These are phyloP conservation scores for Meloidogyne floridensis DNA, from an alignment of 1,140 invertebrate species.

Conservation along the genomic window DNA sequence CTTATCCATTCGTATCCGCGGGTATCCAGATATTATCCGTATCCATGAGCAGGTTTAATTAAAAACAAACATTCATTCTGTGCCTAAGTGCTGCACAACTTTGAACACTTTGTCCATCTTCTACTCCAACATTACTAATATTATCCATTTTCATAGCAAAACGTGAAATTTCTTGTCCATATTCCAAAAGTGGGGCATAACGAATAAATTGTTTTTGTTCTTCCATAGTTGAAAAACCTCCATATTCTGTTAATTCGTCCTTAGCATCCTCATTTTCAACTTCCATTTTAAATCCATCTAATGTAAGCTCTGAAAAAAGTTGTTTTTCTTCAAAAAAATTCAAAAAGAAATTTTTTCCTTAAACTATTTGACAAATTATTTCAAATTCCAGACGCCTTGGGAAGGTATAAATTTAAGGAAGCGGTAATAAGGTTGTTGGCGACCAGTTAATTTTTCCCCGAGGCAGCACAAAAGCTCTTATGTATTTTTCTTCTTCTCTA, in stretches of 20 bases:
- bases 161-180: constrained; percentile 37
- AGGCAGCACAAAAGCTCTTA: too few relatives aligned
- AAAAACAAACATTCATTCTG: constrained; percentile 41
- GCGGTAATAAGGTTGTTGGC: too few relatives aligned
- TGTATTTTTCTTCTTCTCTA: too few relatives aligned
- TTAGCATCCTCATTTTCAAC: constrained; percentile 12
- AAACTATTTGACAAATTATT: too few relatives aligned
- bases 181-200: constrained; percentile 34
- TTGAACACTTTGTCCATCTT: neutral
- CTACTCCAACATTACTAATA: neutral
- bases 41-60: too few relatives aligned
- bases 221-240: constrained; percentile 21
- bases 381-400: too few relatives aligned
- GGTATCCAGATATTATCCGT: too few relatives aligned
- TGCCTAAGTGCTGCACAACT: constrained; percentile 21
- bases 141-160: constrained; percentile 30
- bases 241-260: constrained; percentile 13
- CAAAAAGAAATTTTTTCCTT: too few relatives aligned
- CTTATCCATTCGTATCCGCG: too few relatives aligned
- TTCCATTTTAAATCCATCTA: neutral
- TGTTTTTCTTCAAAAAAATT: too few relatives aligned
- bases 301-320: neutral
- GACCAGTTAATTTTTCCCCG: too few relatives aligned
- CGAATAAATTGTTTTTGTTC: constrained; percentile 20
- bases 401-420: too few relatives aligned